Percentiles rank a stretch among this genome's conserved stretches.
phyloP scores from a whole-genome alignment of 2,113 vertebrate species.

The Cyphomyrus plagiostoma region DNA sequence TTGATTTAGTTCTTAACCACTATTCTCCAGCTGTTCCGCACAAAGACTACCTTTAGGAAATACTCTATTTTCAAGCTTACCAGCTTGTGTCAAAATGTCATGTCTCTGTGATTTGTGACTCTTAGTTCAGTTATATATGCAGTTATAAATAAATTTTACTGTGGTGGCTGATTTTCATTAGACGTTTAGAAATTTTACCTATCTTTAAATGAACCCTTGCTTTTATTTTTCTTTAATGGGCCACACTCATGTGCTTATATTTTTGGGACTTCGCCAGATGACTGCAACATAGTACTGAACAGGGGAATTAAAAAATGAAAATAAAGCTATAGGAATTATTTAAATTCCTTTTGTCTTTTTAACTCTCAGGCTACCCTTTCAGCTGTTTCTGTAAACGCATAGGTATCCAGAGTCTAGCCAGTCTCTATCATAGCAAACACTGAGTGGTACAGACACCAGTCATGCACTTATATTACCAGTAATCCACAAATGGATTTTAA shows the following conservation, averaged over 20 bases:
- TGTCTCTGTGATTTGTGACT: constrained; percentile 72
- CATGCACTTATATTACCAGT: neutral
- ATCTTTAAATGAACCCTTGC: constrained; percentile 59
- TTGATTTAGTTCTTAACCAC: neutral
- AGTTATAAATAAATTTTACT: constrained; percentile 67
- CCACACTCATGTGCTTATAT: constrained; percentile 48
- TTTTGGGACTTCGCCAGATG: neutral
- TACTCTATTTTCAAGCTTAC: constrained; percentile 62
- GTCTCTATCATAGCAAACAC: constrained; percentile 41
- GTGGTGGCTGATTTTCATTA: constrained; percentile 52
- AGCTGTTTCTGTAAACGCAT: constrained; percentile 23
- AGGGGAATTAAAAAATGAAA: neutral
- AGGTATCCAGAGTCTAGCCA: constrained; percentile 39
- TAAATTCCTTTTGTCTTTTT: constrained; percentile 36
- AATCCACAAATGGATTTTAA: neutral
- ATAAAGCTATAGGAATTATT: neutral
- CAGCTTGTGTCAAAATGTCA: constrained; percentile 67
- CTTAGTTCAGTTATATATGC: constrained; percentile 43
- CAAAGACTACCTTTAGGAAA: constrained; percentile 31
- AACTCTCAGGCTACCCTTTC: constrained; percentile 30
- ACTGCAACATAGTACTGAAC: constrained; percentile 35
- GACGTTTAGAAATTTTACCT: constrained; percentile 59
- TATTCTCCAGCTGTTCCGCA: neutral
- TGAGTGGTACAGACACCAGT: constrained; percentile 26
- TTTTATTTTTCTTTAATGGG: constrained; percentile 41